These are phyloP conservation scores for Leiothrix lutea DNA, from an alignment of 2,113 vertebrate species.

Conservation along the genomic window DNA sequence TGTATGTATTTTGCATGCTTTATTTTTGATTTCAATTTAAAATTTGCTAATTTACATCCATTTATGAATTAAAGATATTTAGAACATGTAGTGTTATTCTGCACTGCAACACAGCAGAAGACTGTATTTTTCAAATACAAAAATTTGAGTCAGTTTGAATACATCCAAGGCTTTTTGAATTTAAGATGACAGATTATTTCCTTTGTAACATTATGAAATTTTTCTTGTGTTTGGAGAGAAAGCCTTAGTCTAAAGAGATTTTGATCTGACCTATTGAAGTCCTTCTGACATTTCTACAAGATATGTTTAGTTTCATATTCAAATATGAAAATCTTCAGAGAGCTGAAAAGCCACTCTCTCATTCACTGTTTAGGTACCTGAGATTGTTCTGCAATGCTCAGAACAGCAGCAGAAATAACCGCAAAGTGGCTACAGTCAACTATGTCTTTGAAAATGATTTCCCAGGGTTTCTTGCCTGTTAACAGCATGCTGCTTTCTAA, in stretches of 20 bases:
- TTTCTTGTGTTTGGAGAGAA: background rate
- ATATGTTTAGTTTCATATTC: background rate
- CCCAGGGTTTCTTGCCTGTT: background rate
- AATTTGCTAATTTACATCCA: background rate
- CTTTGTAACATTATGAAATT: background rate
- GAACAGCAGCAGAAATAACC: background rate
- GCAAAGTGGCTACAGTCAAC: background rate
- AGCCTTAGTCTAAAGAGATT: background rate
- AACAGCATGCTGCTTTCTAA: background rate
- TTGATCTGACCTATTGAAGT: background rate
- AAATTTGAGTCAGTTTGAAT: background rate
- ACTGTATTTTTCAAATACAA: background rate
- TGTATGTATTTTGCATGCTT: background rate
- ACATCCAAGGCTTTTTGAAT: background rate
- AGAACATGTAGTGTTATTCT: background rate
- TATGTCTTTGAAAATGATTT: background rate
- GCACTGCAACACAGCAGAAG: background rate
- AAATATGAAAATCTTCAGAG: background rate
- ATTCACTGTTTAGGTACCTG: background rate
- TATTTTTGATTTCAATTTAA: background rate
- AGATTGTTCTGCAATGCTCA: background rate
- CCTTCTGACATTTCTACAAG: background rate
- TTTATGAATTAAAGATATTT: background rate
- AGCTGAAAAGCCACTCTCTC: background rate
- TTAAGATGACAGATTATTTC: background rate